phyloP scores from a whole-genome alignment of 2,888 invertebrate genomes.

The Noctua janthina region DNA sequence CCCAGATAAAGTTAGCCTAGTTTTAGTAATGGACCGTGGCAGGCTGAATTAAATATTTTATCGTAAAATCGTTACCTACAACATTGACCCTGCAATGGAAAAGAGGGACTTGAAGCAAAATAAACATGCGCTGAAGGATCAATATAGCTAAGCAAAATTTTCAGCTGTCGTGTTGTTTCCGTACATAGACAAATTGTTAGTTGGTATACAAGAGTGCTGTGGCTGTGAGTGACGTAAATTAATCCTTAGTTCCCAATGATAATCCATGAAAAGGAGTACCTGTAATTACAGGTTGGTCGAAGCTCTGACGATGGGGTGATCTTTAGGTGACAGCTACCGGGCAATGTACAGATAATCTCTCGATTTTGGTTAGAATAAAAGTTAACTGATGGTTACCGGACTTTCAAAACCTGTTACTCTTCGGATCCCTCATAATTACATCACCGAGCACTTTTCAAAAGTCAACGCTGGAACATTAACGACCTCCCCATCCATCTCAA shows the following conservation, averaged over 20 bases:
- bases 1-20: conserved; percentile 22
- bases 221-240: background rate
- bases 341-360: background rate
- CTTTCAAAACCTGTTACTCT: conserved; percentile 14
- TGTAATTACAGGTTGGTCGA: background rate
- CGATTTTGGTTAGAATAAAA: background rate
- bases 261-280: background rate
- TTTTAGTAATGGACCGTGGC: conserved; percentile 21
- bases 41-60: conserved; percentile 37
- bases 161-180: background rate
- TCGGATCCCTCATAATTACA: background rate
- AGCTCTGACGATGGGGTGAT: background rate
- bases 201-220: background rate
- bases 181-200: background rate
- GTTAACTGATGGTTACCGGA: background rate
- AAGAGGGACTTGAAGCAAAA: background rate
- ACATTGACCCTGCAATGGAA: background rate
- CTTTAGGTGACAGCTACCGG: background rate
- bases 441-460: conserved; percentile 20
- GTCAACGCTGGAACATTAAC: conserved; percentile 3
- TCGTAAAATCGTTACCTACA: conserved; percentile 12
- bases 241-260: background rate
- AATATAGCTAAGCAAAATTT: background rate
- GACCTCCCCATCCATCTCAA: conserved; percentile 36
- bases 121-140: background rate